Evolutionary conservation across 2,113 vertebrate species (phyloP).

Genomic region (Marmota monax): DNA sequence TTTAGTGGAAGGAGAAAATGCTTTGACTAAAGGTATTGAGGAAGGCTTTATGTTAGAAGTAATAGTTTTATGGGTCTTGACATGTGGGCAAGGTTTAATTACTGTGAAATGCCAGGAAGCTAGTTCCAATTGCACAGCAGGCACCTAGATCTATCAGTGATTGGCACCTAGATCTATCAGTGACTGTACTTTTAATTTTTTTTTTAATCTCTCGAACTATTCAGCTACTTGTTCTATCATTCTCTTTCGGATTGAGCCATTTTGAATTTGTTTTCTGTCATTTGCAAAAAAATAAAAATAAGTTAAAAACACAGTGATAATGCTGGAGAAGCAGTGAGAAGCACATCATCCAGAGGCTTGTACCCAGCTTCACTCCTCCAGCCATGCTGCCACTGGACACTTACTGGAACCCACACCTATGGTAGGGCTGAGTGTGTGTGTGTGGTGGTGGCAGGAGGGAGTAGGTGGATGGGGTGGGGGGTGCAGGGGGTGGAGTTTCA

Average conservation of each 20-base stretch:
- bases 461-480: no score
- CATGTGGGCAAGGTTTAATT: not conserved
- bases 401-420: not conserved
- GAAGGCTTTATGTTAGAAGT: not conserved
- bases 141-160: not conserved
- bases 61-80: not conserved
- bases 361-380: not conserved
- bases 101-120: not conserved
- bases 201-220: not conserved
- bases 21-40: not conserved
- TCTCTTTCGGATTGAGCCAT: not conserved
- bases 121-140: not conserved
- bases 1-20: not conserved
- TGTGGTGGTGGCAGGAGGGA: no score
- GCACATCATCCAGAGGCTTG: not conserved
- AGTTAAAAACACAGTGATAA: not conserved
- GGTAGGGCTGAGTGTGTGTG: not conserved
- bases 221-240: not conserved
- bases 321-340: not conserved
- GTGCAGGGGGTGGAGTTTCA: not conserved
- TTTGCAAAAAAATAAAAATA: not conserved
- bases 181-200: not conserved
- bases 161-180: not conserved
- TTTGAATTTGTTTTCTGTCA: slow-evolving; percentile 8
- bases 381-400: not conserved